These are phyloP conservation scores for Lomographa bimaculata DNA, from an alignment of 2,888 invertebrate genomes.

Conservation along the genomic window DNA sequence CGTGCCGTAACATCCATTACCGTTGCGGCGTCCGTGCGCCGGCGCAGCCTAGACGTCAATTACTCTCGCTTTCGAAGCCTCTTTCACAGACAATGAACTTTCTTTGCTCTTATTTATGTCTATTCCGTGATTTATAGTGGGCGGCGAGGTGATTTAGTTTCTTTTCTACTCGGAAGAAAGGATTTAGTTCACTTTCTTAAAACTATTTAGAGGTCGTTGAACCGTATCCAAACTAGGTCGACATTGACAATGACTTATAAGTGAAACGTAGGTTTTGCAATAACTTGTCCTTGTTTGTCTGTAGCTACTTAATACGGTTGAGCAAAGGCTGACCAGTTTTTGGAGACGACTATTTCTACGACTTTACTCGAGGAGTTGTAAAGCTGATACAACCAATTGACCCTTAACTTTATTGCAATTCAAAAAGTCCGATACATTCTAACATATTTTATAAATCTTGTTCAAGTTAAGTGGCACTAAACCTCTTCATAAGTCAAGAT, in stretches of 20 bases:
- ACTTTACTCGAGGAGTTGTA: no score
- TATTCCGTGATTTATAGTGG: conserved; percentile 37
- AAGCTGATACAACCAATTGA: no score
- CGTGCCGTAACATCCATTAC: conserved; percentile 27
- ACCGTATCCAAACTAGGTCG: conserved; percentile 20
- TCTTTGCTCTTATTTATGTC: conserved; percentile 47
- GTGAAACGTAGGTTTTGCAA: conserved; percentile 23
- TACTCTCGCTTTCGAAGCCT: conserved; percentile 75
- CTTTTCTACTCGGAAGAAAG: conserved; percentile 31
- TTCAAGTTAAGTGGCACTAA: no score
- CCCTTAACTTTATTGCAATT: no score
- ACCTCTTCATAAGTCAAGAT: no score
- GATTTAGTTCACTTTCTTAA: conserved; percentile 29
- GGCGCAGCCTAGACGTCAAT: conserved; percentile 38
- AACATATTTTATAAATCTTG: no score
- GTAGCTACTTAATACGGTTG: conserved; percentile 12
- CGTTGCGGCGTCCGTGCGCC: conserved; percentile 27
- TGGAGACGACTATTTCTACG: conserved; percentile 5
- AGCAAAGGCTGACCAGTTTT: conserved; percentile 18
- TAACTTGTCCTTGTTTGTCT: conserved; percentile 22
- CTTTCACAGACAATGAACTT: conserved; percentile 61
- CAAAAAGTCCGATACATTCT: no score
- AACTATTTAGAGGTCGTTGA: conserved; percentile 22
- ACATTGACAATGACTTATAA: conserved; percentile 28
- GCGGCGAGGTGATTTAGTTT: conserved; percentile 27